Percentiles rank a stretch among this genome's conserved stretches.
Evolutionary conservation across 2,113 vertebrate species (phyloP).

Genomic region (Macrotis lagotis): DNA sequence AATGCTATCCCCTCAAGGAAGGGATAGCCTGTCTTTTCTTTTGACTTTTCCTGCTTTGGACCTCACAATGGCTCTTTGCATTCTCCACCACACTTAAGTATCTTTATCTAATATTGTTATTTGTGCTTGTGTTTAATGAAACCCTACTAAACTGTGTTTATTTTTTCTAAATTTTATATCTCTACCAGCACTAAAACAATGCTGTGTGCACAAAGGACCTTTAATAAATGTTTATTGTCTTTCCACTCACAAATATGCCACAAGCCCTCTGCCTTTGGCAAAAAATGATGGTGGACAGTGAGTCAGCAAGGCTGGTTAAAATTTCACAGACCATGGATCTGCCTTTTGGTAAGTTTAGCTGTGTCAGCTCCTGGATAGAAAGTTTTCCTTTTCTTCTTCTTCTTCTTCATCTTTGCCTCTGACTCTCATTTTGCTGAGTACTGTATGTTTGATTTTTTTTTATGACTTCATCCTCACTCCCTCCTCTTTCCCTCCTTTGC

Average conservation of each 20-base stretch:
- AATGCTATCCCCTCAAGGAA: background rate
- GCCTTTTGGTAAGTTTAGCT: background rate
- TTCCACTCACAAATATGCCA: background rate
- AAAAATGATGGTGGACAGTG: background rate
- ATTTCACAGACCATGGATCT: background rate
- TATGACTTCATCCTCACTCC: background rate
- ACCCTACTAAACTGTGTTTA: background rate
- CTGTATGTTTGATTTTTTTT: background rate
- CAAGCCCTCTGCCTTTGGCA: background rate
- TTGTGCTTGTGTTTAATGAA: background rate
- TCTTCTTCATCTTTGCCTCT: background rate
- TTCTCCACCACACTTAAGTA: no score
- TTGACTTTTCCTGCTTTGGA: background rate
- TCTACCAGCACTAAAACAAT: background rate
- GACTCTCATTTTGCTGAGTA: background rate
- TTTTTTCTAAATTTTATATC: background rate
- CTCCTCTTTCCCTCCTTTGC: background rate
- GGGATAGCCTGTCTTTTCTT: background rate
- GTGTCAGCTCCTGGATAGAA: background rate
- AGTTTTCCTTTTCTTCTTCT: background rate
- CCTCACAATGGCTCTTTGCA: background rate
- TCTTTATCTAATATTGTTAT: background rate
- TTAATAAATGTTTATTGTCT: constrained; percentile 8
- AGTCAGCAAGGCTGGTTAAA: background rate
- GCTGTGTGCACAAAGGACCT: background rate